Evolutionary conservation across 2,888 invertebrate genomes (phyloP), one percentile per base, ranked within the genome.

Genomic region (Exocentrus adspersus): DNA sequence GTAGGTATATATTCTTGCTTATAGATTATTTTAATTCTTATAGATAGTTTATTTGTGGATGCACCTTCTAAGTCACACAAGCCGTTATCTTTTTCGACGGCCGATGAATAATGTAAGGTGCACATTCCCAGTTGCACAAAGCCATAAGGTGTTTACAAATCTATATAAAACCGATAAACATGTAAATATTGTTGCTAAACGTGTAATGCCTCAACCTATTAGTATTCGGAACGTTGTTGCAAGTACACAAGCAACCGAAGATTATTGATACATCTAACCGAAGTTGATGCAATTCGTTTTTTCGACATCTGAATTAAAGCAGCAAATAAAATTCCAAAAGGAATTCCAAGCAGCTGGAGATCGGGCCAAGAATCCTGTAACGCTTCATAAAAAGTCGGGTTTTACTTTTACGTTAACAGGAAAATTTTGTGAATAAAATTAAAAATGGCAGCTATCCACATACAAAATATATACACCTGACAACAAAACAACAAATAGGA

Each of bases 121-220:
- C 21, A 24, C 24, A 46, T 24, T 46, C 12, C 7, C 24, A 21
- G 24, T 46, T 46, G 46, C 46, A 46, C 14, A 45, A 45, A 21
- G 24, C 5, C 21, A 21, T n/a, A 46, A 46, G 6, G 24, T 24
- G 12, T 24, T 24, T 46, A 46, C 46, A 46, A 46, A 46, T 46
- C 20, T 46, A 46, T 46, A 46, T 24, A 24, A 46, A 43, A 46
- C 12, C 46, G 3, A 46, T 46, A 46, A 46, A 46, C 14, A 46
- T 46, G 21, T 46, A 46, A 46, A 46, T 46, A 20, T 24, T 12
- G 24, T 46, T 46, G 46, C 24, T 46, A 46, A 46, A 46, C 24
- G 14, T 46, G 24, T 4, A n/a, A 9, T 21, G n/a, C 24, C 21
- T 14, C 7, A 3, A 17, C 17, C 46, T 12, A 46, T 46, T 46